A percentile compares a stretch with the other conserved stretches of the same genome.
Conservation (phyloP, 1,140 invertebrate genomes). For the Acromyrmex echinatior region DNA sequence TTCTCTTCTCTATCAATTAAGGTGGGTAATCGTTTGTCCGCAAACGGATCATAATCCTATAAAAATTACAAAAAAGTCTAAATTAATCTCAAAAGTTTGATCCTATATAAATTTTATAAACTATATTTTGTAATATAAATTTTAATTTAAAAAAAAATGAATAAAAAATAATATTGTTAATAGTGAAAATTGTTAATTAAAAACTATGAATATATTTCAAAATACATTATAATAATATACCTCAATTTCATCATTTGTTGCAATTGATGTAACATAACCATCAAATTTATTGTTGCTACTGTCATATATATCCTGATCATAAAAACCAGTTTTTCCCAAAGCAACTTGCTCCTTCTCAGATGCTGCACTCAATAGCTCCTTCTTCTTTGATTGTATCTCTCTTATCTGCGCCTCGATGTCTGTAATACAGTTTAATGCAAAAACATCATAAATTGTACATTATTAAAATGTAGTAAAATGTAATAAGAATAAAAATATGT, state of each 20-base stretch:
- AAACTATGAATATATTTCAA: conserved; percentile 30
- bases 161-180: neutral
- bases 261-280: conserved; percentile 98
- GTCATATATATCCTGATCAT: conserved; percentile 98
- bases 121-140: neutral
- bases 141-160: neutral
- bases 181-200: neutral
- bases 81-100: conserved; percentile 27
- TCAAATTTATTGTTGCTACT: conserved; percentile 94
- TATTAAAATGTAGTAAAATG: neutral
- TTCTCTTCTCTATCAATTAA: conserved; percentile 98
- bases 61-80: conserved; percentile 84
- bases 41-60: conserved; percentile 98
- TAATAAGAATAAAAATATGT: neutral
- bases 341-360: conserved; percentile 92
- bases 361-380: conserved; percentile 89
- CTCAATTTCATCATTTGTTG: conserved; percentile 96
- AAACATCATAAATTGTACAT: neutral
- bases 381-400: conserved; percentile 96
- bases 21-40: conserved; percentile 95
- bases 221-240: conserved; percentile 83
- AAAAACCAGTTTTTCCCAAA: conserved; percentile 95
- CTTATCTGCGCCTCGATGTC: conserved; percentile 97
- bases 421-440: conserved; percentile 84
- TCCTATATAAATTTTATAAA: conserved; percentile 8